Evolutionary conservation across 2,888 invertebrate species (phyloP).

Genomic region (Ophion ellenae): DNA sequence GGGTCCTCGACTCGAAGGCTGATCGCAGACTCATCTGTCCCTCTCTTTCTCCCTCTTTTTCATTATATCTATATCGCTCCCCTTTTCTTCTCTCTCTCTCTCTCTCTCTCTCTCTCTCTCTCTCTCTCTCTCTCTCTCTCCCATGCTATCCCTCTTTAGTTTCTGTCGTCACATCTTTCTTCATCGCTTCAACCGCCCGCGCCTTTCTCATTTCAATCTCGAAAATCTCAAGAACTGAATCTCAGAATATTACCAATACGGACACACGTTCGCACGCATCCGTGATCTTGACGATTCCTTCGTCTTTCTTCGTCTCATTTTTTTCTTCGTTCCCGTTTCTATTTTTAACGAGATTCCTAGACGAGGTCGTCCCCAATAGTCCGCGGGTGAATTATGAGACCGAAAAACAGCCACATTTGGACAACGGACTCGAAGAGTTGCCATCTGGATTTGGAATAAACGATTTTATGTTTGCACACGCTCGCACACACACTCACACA

Average conservation of each 20-base stretch:
- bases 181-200: constrained; percentile 20
- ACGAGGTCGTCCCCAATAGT: constrained; percentile 43
- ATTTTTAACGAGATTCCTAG: constrained; percentile 56
- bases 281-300: constrained; percentile 41
- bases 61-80: constrained; percentile 3
- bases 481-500: neutral
- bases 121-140: constrained; percentile 17
- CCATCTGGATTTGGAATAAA: constrained; percentile 3
- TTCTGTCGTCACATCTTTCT: constrained; percentile 41
- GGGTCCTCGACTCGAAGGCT: constrained; percentile 62
- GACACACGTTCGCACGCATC: constrained; percentile 16
- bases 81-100: constrained; percentile 21
- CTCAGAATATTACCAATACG: constrained; percentile 2
- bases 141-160: neutral
- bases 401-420: constrained; percentile 26
- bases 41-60: constrained; percentile 5
- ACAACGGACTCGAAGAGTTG: constrained; percentile 12
- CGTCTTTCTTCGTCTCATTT: constrained; percentile 14
- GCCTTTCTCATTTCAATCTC: constrained; percentile 43
- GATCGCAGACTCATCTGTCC: constrained; percentile 56
- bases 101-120: neutral
- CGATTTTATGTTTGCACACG: neutral
- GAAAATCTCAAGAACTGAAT: constrained; percentile 36
- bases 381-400: constrained; percentile 9
- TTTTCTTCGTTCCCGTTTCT: constrained; percentile 28